These are phyloP conservation scores for Himalopsyche tibetana DNA, from an alignment of 2,888 invertebrate genomes.

Conservation along the genomic window DNA sequence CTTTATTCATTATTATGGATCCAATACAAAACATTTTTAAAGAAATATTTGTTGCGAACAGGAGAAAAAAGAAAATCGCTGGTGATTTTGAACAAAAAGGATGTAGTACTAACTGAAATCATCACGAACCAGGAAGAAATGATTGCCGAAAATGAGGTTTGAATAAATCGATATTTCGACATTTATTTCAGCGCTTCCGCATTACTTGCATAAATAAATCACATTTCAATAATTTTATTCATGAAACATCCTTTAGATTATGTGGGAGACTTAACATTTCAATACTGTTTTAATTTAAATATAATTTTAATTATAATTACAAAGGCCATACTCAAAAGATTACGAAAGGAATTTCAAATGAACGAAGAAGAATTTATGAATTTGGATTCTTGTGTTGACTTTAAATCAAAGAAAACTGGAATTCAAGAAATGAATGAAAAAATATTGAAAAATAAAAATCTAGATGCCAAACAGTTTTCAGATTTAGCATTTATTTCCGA, in stretches of 20 bases:
- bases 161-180: not conserved
- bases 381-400: constrained; percentile 43
- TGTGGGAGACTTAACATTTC: not conserved
- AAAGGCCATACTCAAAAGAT: constrained; percentile 44
- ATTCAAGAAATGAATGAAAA: constrained; percentile 36
- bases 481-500: constrained; percentile 45
- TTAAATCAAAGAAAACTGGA: constrained; percentile 43
- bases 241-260: too few relatives aligned
- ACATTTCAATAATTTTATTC: too few relatives aligned
- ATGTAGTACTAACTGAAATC: constrained; percentile 46
- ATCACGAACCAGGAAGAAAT: constrained; percentile 47
- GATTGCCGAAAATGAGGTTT: constrained; percentile 39
- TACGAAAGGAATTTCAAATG: constrained; percentile 44
- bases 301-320: too few relatives aligned
- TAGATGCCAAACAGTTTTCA: constrained; percentile 48
- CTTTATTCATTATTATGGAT: constrained; percentile 34
- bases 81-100: constrained; percentile 46
- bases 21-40: constrained; percentile 49
- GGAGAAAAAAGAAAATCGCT: constrained; percentile 45
- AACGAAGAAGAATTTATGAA: constrained; percentile 46
- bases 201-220: too few relatives aligned
- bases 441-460: not conserved
- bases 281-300: not conserved
- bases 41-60: constrained; percentile 37
- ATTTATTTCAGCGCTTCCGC: too few relatives aligned